These are phyloP conservation scores for Eptesicus fuscus DNA, from an alignment of 2,113 vertebrate genomes.

Conservation along the genomic window DNA sequence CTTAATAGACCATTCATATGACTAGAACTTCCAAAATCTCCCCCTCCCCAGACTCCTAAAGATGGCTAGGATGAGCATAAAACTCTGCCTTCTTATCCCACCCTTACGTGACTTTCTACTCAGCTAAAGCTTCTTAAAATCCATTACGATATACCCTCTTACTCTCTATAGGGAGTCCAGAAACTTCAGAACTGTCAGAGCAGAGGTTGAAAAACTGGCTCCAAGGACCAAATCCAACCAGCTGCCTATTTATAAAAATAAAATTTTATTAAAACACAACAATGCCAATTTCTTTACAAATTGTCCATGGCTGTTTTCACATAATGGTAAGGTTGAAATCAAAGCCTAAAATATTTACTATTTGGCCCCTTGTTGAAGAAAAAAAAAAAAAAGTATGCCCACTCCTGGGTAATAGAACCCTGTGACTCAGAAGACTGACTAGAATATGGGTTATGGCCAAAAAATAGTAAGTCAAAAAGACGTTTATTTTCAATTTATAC, in stretches of 20 bases:
- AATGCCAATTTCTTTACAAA: neutral
- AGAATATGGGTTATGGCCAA: neutral
- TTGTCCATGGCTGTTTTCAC: neutral
- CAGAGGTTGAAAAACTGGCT: neutral
- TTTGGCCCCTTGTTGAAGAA: neutral
- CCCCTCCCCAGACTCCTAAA: neutral
- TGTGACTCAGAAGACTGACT: neutral
- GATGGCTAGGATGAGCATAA: neutral
- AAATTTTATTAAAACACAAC: conserved; percentile 9
- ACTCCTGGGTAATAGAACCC: neutral
- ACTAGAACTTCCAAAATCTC: neutral
- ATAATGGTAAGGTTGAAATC: neutral
- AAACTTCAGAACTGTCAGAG: neutral
- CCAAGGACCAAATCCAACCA: neutral
- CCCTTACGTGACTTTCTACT: neutral
- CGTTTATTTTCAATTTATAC: neutral
- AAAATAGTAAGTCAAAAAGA: neutral
- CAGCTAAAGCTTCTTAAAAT: neutral
- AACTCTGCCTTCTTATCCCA: neutral
- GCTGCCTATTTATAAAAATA: neutral
- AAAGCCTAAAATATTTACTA: neutral
- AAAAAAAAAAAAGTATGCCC: neutral
- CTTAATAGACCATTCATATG: neutral
- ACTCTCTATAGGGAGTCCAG: neutral
- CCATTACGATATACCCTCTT: neutral